Conservation (phyloP, 2,888 invertebrate species). For the Caenorhabditis becei region DNA sequence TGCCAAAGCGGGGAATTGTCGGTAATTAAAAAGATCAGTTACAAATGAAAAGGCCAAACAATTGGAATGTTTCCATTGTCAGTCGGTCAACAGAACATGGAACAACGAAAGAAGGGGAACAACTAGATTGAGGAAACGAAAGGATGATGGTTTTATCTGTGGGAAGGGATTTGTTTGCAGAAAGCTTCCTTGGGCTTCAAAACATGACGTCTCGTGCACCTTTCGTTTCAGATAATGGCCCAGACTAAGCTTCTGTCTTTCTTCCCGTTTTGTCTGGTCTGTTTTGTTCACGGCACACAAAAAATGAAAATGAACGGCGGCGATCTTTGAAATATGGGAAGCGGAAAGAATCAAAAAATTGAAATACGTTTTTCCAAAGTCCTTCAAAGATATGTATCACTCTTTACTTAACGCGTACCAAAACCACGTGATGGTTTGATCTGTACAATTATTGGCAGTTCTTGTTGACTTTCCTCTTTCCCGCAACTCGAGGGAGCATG, state of each 20-base stretch:
- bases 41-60: constrained; percentile 9
- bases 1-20: not conserved
- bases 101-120: not conserved
- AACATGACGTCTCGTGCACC: not conserved
- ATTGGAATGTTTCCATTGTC: not conserved
- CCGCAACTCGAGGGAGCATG: not conserved
- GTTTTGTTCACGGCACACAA: too few species aligned
- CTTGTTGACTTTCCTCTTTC: constrained; percentile 38
- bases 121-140: not conserved
- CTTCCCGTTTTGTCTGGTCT: not conserved
- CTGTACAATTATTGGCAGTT: constrained; percentile 28
- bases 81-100: constrained; percentile 1
- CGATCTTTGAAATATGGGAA: too few species aligned
- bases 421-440: constrained; percentile 32
- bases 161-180: not conserved
- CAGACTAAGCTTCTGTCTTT: not conserved
- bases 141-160: not conserved
- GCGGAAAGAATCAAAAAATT: not conserved
- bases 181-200: not conserved
- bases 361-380: not conserved
- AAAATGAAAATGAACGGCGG: too few species aligned
- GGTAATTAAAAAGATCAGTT: constrained; percentile 20
- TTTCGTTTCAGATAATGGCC: not conserved
- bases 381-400: not conserved
- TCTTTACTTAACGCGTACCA: not conserved